Base-by-base conservation (phyloP, 1,140 invertebrate species). In the Cecropterus lyciades region DNA sequence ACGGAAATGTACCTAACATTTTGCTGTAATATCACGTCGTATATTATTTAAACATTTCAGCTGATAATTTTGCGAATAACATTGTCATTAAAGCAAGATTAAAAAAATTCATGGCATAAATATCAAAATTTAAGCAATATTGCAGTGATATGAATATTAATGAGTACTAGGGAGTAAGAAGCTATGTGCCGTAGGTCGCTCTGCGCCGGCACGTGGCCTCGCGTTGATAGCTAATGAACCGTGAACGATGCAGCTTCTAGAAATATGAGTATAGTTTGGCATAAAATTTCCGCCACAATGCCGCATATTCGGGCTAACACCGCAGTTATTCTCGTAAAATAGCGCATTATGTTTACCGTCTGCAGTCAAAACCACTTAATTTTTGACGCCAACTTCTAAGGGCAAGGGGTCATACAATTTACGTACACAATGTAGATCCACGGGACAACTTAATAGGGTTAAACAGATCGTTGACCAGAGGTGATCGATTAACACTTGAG, bases 401-500 rank as follows among this genome's bases (percentile, higher is more conserved):
- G n/a, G 33, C 14, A 33, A 15, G 8, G 4, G 24, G 8, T 42
- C 37, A 27, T 56, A 65, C 51, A 64, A 49, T 71, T 62, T 67
- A 57, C 45, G 30, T 27, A 63, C 59, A 48, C 59, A 48, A 33
- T 63, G 20, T 60, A 62, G 17, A n/a, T 8, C 27, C n/a, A 24
- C 15, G 33, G 30, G 59, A 68, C 57, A 60, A 30, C 62, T 67
- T 72, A 74, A 72, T 74, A 73, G 77, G 59, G 67, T 78, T 65
- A 67, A 62, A 69, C 65, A 79, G 81, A 78, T 79, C 80, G 67
- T 79, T 79, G 82, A 75, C 77, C 75, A 82, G 68, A 65, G 77
- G 78, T 85, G 83, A 87, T 85, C 78, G 82, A 85, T 84, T 85
- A 83, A 83, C 71, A 79, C 77, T 80, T 77, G 70, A 72, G 75